A percentile compares a stretch with the other conserved stretches of the same genome.
phyloP scores from a whole-genome alignment of 2,888 invertebrate genomes.

The Athalia cordata region DNA sequence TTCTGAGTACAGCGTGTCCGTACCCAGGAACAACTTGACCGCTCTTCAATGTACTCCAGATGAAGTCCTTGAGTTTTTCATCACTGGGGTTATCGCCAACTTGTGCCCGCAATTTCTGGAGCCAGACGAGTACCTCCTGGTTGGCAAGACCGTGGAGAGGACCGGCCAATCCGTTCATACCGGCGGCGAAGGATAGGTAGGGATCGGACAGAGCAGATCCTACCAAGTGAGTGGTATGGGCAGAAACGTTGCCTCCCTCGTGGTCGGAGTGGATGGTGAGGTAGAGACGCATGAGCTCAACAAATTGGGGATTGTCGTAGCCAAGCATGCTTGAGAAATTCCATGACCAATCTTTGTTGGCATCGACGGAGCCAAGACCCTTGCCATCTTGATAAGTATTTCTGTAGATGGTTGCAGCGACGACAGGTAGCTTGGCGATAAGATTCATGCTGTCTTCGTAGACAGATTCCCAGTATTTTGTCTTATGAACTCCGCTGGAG shows the following conservation, averaged over 20 bases:
- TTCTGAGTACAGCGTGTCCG: constrained; percentile 96
- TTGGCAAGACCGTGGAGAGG: constrained; percentile 97
- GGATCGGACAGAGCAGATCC: constrained; percentile 96
- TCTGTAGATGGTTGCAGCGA: constrained; percentile 95
- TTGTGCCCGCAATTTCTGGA: constrained; percentile 91
- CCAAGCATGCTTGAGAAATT: constrained; percentile 96
- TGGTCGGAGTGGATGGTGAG: constrained; percentile 95
- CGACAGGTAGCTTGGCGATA: constrained; percentile 94
- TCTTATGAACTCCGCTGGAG: constrained; percentile 89
- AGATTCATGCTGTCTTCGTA: constrained; percentile 97
- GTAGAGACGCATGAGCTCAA: constrained; percentile 94
- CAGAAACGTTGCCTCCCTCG: constrained; percentile 97
- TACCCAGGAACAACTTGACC: constrained; percentile 98
- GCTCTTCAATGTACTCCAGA: constrained; percentile 96
- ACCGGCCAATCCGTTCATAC: constrained; percentile 95
- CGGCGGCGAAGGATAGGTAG: constrained; percentile 93
- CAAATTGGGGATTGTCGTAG: constrained; percentile 88
- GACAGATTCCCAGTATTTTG: constrained; percentile 92
- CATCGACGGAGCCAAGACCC: constrained; percentile 91
- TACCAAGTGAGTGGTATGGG: constrained; percentile 95
- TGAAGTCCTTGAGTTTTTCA: constrained; percentile 95
- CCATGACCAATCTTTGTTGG: constrained; percentile 93
- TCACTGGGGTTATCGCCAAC: constrained; percentile 91
- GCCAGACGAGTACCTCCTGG: constrained; percentile 94
- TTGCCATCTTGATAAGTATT: constrained; percentile 85